A percentile compares a stretch with the other conserved stretches of the same genome.
Conservation (phyloP, 2,113 vertebrate genomes). For the Glaucomys volans region DNA sequence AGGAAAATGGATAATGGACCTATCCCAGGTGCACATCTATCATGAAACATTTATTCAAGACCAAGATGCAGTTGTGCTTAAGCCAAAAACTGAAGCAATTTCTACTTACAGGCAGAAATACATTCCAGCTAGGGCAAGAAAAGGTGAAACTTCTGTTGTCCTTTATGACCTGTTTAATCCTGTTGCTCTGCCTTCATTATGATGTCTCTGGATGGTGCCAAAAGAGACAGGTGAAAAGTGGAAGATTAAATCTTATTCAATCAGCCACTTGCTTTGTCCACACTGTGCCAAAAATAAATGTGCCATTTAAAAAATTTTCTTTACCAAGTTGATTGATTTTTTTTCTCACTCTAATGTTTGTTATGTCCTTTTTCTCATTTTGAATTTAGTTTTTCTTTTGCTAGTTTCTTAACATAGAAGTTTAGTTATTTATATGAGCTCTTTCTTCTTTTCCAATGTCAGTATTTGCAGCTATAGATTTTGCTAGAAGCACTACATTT, state of each 20-base stretch:
- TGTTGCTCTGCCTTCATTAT: background rate
- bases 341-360: background rate
- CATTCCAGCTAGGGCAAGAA: background rate
- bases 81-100: background rate
- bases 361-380: background rate
- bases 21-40: background rate
- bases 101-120: background rate
- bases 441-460: background rate
- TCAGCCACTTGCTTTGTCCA: background rate
- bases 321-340: background rate
- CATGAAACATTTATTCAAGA: background rate
- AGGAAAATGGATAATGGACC: background rate
- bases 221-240: background rate
- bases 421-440: background rate
- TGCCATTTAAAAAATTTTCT: background rate
- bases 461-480: background rate
- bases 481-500: background rate
- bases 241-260: constrained; percentile 1
- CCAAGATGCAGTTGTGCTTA: background rate
- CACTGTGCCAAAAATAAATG: background rate
- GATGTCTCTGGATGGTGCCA: background rate
- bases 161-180: background rate
- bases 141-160: background rate
- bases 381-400: background rate
- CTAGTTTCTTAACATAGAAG: background rate